phyloP scores from a whole-genome alignment of 2,888 invertebrate species.

The Tinea trinotella region DNA sequence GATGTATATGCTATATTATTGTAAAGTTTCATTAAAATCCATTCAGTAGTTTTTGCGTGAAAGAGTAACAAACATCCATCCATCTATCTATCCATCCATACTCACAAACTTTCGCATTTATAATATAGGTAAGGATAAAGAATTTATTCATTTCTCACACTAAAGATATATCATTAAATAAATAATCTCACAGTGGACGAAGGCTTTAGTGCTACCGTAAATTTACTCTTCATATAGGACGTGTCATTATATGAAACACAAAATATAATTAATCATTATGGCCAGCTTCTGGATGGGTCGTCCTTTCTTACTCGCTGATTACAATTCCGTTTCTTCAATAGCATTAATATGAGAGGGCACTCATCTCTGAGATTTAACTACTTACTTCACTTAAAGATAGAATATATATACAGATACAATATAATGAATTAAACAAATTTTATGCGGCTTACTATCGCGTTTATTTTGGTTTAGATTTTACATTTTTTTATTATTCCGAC shows the following conservation, averaged over 20 bases:
- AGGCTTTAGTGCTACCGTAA: conserved; percentile 9
- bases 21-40: too few relatives aligned
- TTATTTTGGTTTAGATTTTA: too few relatives aligned
- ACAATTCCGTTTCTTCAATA: conserved; percentile 27
- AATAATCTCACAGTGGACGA: not conserved
- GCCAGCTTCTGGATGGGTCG: conserved; percentile 32
- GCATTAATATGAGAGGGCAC: not conserved
- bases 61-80: too few relatives aligned
- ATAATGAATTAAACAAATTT: too few relatives aligned
- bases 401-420: too few relatives aligned
- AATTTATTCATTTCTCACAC: not conserved
- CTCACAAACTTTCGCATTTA: too few relatives aligned
- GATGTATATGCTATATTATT: too few relatives aligned
- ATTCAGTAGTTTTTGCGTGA: too few relatives aligned
- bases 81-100: too few relatives aligned
- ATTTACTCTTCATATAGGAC: not conserved
- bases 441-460: too few relatives aligned
- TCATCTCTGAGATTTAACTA: not conserved
- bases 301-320: conserved; percentile 16
- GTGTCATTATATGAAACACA: conserved; percentile 4
- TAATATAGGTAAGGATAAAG: too few relatives aligned
- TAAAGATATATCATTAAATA: not conserved
- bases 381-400: not conserved
- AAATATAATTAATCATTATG: conserved; percentile 47
- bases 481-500: too few relatives aligned